Percentiles rank a stretch among this genome's conserved stretches.
These are phyloP conservation scores for Urocitellus parryii DNA, from an alignment of 2,113 vertebrate species.

Conservation along the genomic window DNA sequence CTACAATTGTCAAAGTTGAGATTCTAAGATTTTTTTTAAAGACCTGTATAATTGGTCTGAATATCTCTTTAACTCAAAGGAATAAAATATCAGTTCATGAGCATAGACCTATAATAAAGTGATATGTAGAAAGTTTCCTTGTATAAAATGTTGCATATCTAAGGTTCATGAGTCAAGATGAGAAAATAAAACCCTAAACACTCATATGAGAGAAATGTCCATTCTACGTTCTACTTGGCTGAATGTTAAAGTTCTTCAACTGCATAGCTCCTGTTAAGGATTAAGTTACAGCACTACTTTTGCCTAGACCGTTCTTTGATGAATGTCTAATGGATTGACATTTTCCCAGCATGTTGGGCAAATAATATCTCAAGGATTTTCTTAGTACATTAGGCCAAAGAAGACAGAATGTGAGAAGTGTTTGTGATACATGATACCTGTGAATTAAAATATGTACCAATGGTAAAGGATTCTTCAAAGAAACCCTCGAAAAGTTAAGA, in stretches of 20 bases:
- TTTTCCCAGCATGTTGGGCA: neutral
- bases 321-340: neutral
- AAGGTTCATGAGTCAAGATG: slow-evolving; percentile 33
- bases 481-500: slow-evolving; percentile 27
- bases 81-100: slow-evolving; percentile 19
- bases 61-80: slow-evolving; percentile 3
- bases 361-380: slow-evolving; percentile 29
- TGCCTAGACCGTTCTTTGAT: neutral
- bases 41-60: neutral
- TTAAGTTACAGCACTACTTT: slow-evolving; percentile 48
- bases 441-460: neutral
- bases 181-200: slow-evolving; percentile 59
- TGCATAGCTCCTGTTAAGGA: neutral
- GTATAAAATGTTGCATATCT: slow-evolving; percentile 55
- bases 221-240: neutral
- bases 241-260: slow-evolving; percentile 11
- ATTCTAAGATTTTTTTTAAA: slow-evolving; percentile 24
- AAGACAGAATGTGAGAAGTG: neutral
- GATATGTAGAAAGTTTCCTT: slow-evolving; percentile 23
- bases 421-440: neutral
- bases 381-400: neutral
- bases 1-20: neutral
- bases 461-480: neutral
- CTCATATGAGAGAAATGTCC: slow-evolving; percentile 33
- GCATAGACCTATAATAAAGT: neutral